Evolutionary conservation across 2,113 vertebrate species (phyloP), one percentile per base, ranked within the genome.

Genomic region (Solea solea): DNA sequence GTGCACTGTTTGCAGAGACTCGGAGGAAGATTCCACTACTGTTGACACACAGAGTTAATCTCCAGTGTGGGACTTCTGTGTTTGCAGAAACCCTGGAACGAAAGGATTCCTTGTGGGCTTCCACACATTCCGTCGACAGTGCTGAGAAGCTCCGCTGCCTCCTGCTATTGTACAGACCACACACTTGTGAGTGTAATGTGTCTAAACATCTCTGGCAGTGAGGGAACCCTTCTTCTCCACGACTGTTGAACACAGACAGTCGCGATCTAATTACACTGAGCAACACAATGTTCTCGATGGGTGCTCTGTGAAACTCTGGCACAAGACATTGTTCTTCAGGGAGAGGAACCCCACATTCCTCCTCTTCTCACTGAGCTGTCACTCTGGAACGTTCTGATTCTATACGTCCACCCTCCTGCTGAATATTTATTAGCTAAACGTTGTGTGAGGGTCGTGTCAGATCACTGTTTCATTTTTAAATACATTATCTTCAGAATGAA

Each of bases 41-140:
- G 88, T 91, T 92, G 85, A 91, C 90, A 86, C 80, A 70, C 58
- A 72, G 78, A 86, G 82, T 92, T 92, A 88, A 90, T 92, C 84
- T 89, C 89, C 76, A 83, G 77, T 77, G 77, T 81, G 84, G 78
- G 74, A 78, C 70, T 81, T 69, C 68, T 75, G 77, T 94, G 92
- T 94, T 93, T 94, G 93, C 89, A 89, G 90, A 92, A 89, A 90
- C 42, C 42, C 71, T 85, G 89, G 88, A 93, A 93, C 86, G 78
- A 84, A 83, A 70, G 76, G 90, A 92, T 91, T 90, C 91, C 84
- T 92, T 84, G 74, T 77, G 82, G 86, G 84, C 90, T 93, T 92
- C 88, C 77, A 80, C 85, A 82, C 91, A 94, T 94, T 93, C 93
- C 90, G 93, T 42, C 41, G 60, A n/a, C 70, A 50, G 76, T 61